These are phyloP conservation scores for Mola mola DNA, from an alignment of 2,113 vertebrate species.

Conservation along the genomic window DNA sequence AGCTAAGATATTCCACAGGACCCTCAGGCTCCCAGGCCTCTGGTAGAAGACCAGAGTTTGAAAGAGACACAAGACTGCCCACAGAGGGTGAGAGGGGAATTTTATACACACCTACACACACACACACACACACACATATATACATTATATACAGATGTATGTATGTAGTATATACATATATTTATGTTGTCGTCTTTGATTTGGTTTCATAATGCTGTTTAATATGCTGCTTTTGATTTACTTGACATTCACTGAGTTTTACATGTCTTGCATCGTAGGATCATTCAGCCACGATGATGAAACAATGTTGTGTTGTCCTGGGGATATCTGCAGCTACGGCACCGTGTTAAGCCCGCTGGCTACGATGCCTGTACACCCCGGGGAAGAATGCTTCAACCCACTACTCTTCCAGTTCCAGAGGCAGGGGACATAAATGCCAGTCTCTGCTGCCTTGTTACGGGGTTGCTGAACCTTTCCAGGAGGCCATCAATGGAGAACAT, in stretches of 20 bases:
- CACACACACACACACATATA: no score
- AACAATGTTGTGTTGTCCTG: not conserved
- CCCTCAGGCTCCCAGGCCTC: no score
- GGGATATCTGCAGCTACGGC: slow-evolving; percentile 3
- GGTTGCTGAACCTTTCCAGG: slow-evolving; percentile 82
- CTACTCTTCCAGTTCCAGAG: slow-evolving; percentile 77
- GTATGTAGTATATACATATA: no score
- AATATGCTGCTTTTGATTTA: not conserved
- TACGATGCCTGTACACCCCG: slow-evolving; percentile 53
- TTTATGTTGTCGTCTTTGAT: not conserved
- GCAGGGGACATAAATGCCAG: slow-evolving; percentile 79
- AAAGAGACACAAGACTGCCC: no score
- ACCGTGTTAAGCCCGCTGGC: slow-evolving; percentile 35
- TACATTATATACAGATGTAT: no score
- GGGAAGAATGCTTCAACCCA: slow-evolving; percentile 86
- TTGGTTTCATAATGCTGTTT: not conserved
- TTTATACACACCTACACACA: no score
- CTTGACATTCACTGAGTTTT: not conserved
- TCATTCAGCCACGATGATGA: slow-evolving; percentile 23
- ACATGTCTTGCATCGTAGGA: slow-evolving; percentile 26
- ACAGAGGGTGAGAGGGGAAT: no score
- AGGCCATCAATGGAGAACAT: slow-evolving; percentile 53
- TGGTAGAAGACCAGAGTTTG: no score
- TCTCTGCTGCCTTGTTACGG: slow-evolving; percentile 63
- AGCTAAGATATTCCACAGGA: no score